Conservation (phyloP, 1,140 invertebrate species). For the Drosophila nigromelanica region DNA sequence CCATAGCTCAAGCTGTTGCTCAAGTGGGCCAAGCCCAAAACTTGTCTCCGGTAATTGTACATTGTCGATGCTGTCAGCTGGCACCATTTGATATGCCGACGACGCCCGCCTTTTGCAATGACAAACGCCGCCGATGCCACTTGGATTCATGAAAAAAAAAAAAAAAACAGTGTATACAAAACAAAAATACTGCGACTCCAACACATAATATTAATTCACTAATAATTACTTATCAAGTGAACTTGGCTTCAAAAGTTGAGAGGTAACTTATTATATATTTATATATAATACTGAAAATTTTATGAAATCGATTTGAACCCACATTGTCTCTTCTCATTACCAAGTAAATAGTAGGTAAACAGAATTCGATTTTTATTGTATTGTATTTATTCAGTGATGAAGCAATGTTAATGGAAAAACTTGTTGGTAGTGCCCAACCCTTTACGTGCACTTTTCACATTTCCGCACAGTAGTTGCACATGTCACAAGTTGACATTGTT, state of each 20-base stretch:
- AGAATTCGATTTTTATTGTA: too few relatives aligned
- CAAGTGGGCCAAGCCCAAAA: slow-evolving; percentile 59
- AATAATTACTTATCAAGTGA: slow-evolving; percentile 18
- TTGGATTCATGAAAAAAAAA: slow-evolving; percentile 5
- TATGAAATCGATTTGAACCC: too few relatives aligned
- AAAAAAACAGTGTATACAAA: neutral
- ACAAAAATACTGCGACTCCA: slow-evolving; percentile 9
- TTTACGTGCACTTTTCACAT: slow-evolving; percentile 15
- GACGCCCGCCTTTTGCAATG: slow-evolving; percentile 52
- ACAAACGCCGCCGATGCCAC: slow-evolving; percentile 30
- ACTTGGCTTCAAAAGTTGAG: too few relatives aligned
- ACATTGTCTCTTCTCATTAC: too few relatives aligned
- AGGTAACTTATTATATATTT: too few relatives aligned
- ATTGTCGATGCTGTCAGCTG: slow-evolving; percentile 68
- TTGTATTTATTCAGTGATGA: neutral
- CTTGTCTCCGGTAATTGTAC: slow-evolving; percentile 75
- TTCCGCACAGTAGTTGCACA: slow-evolving; percentile 64
- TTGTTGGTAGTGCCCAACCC: neutral
- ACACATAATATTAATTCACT: slow-evolving; percentile 15
- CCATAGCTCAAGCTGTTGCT: slow-evolving; percentile 23
- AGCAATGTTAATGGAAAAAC: too few relatives aligned
- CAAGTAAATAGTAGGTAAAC: too few relatives aligned
- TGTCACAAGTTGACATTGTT: slow-evolving; percentile 55
- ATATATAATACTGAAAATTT: too few relatives aligned
- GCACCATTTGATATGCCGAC: slow-evolving; percentile 73